Evolutionary conservation across 2,888 invertebrate genomes (phyloP).

Genomic region (Caradrina kadenii): DNA sequence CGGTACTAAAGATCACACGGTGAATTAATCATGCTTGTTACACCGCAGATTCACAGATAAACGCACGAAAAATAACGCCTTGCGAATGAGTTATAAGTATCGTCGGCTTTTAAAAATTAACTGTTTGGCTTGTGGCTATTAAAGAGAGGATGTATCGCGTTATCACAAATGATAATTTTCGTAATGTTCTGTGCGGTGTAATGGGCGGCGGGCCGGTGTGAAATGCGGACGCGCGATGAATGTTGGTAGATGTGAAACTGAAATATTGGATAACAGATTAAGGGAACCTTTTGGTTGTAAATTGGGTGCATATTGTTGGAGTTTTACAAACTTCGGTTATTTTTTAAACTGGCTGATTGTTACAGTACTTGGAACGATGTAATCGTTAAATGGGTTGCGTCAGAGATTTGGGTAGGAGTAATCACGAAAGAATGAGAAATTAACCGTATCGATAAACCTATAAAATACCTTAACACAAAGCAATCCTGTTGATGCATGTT

Average conservation of each 20-base stretch:
- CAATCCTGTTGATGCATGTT: not conserved
- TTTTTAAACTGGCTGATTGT: constrained; percentile 10
- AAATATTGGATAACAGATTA: constrained; percentile 62
- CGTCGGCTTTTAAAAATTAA: constrained; percentile 78
- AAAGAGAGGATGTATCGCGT: constrained; percentile 67
- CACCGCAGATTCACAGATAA: constrained; percentile 83
- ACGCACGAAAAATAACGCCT: constrained; percentile 84
- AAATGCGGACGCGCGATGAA: constrained; percentile 51
- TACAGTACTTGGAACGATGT: not conserved
- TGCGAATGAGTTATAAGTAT: constrained; percentile 77
- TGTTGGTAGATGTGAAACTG: constrained; percentile 58
- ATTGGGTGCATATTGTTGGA: constrained; percentile 38
- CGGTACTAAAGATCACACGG: constrained; percentile 72
- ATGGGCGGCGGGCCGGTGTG: constrained; percentile 52
- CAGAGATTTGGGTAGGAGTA: not conserved
- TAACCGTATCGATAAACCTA: not conserved
- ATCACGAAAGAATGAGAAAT: not conserved
- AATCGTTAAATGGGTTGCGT: not conserved
- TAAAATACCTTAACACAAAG: not conserved
- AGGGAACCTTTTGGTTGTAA: constrained; percentile 46
- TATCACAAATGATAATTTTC: constrained; percentile 71
- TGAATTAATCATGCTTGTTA: constrained; percentile 87
- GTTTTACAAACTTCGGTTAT: not conserved
- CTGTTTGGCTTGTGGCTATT: constrained; percentile 78
- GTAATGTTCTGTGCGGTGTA: constrained; percentile 60